Evolutionary conservation across 2,888 invertebrate species (phyloP).

Genomic region (Diabrotica balteata): DNA sequence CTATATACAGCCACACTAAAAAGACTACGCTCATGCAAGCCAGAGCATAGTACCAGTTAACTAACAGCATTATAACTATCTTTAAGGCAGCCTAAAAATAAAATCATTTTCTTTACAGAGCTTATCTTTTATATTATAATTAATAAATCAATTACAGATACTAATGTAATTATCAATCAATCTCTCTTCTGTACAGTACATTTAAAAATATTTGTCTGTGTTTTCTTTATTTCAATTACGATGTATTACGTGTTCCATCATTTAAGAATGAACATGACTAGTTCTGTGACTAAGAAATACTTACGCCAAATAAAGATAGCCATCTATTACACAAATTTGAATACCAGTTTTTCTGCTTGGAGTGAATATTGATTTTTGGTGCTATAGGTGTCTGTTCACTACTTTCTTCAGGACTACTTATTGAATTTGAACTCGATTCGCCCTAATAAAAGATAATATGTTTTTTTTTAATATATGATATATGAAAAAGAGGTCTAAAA

Average conservation of each 20-base stretch:
- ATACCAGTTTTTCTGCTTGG: slow-evolving; percentile 94
- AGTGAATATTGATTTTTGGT: slow-evolving; percentile 76
- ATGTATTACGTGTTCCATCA: neutral
- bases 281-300: slow-evolving; percentile 11
- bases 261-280: neutral
- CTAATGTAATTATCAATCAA: neutral
- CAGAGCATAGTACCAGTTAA: slow-evolving; percentile 92
- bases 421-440: slow-evolving; percentile 54
- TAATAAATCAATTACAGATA: neutral
- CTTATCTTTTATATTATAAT: too few relatives aligned
- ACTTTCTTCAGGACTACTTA: slow-evolving; percentile 54
- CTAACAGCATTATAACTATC: slow-evolving; percentile 87
- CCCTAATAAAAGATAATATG: slow-evolving; percentile 46
- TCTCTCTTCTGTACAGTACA: too few relatives aligned
- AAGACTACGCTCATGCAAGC: slow-evolving; percentile 82
- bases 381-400: slow-evolving; percentile 63
- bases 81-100: slow-evolving; percentile 81
- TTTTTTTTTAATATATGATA: too few relatives aligned
- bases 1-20: slow-evolving; percentile 92
- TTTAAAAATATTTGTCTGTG: neutral
- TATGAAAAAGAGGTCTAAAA: too few relatives aligned
- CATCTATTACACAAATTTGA: slow-evolving; percentile 93
- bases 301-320: slow-evolving; percentile 90
- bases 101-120: too few relatives aligned
- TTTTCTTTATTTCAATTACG: too few relatives aligned